These are phyloP conservation scores for Melipona beecheii DNA, from an alignment of 2,888 invertebrate genomes.

Conservation along the genomic window DNA sequence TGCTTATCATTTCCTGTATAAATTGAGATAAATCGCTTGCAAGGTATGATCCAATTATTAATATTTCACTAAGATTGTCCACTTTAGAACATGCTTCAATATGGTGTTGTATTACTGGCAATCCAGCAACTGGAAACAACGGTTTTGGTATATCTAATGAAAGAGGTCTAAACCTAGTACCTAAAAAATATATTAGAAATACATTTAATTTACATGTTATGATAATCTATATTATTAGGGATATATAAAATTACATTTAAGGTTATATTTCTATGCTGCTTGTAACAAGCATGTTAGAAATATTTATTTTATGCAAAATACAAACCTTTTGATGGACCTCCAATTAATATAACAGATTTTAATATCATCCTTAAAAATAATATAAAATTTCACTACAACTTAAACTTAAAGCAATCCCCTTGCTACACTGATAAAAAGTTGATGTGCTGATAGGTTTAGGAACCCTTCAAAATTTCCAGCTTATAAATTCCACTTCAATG, in stretches of 20 bases:
- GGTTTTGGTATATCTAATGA: conserved; percentile 99
- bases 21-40: conserved; percentile 94
- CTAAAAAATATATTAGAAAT: conserved; percentile 85
- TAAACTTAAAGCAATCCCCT: background rate
- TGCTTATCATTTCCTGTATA: conserved; percentile 89
- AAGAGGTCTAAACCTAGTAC: conserved; percentile 97
- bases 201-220: background rate
- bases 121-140: conserved; percentile 97
- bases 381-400: background rate
- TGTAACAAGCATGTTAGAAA: background rate
- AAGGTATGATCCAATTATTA: conserved; percentile 97
- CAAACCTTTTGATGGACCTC: conserved; percentile 97
- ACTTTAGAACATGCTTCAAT: conserved; percentile 96
- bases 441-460: conserved; percentile 36
- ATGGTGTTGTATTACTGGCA: conserved; percentile 98
- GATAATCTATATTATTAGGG: background rate
- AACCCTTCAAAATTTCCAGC: conserved; percentile 37
- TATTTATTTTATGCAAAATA: conserved; percentile 22
- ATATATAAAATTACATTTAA: conserved; percentile 16
- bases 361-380: conserved; percentile 84
- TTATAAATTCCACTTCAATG: conserved; percentile 24
- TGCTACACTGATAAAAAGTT: conserved; percentile 7
- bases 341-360: conserved; percentile 95
- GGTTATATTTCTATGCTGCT: conserved; percentile 14
- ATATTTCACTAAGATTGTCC: conserved; percentile 93